Base-by-base conservation (phyloP, 2,888 invertebrate genomes). In the Megastigmus dorsalis region DNA sequence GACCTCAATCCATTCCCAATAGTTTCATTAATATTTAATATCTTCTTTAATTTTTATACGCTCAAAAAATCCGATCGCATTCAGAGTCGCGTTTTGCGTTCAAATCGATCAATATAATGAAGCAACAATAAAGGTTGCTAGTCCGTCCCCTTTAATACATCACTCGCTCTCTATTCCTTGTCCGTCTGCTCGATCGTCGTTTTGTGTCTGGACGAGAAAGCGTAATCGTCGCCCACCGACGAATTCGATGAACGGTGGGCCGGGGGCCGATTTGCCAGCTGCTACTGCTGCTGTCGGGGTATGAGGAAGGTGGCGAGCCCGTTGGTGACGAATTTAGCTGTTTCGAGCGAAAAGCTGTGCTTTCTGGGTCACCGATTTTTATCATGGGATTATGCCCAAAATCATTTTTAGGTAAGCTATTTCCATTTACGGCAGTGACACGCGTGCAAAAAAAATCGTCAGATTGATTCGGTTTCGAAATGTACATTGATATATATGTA, bases 261-360 rank as follows among this genome's bases (percentile, higher is more conserved):
- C 54, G 38, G 57, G 10, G 18, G 20, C 38, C 63, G 63, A 71
- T 71, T 63, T 63, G 71, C 57, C 71, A 71, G 52, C 48, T 43
- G 38, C 18, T 20, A 13, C 26, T 15, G 23, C 10, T 28, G 50
- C 38, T 15, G 38, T n/a, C 1, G 26, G 54, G 28, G 20, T n/a
- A n/a, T n/a, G n/a, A n/a, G n/a, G n/a, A n/a, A n/a, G n/a, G n/a
- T n/a, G n/a, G n/a, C n/a, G 38, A 48, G 48, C 38, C 65, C 59
- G 59, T 72, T 72, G 66, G 33, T 41, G 18, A 59, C n/a, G 59
- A 43, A 66, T 72, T 72, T 66, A 59, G 59, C 50, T 52, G 52
- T 59, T 52, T 66, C 41, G 15, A 23, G 33, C 20, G 66, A 72
- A 65, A 65, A 72, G 63, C 71, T 41, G 15, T 13, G 20, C 30